These are phyloP conservation scores for Syrmaticus mikado DNA, from an alignment of 2,113 vertebrate genomes.

Conservation along the genomic window DNA sequence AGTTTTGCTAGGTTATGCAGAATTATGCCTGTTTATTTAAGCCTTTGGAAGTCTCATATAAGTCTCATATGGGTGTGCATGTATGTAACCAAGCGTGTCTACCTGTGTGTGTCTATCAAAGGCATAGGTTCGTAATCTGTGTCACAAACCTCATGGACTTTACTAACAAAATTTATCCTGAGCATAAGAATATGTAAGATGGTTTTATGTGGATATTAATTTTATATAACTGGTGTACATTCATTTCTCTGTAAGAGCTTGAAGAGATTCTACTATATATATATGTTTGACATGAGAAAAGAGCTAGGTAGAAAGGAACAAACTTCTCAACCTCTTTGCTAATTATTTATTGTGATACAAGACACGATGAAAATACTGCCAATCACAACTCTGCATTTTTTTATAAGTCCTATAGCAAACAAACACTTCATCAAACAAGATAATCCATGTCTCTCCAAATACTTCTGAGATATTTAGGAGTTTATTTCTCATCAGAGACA, in stretches of 20 bases:
- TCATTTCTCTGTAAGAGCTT: neutral
- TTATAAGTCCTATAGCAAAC: neutral
- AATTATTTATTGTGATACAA: neutral
- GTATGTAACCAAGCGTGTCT: neutral
- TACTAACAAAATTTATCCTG: neutral
- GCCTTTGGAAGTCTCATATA: neutral
- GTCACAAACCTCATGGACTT: neutral
- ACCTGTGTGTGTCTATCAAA: neutral
- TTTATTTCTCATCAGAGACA: neutral
- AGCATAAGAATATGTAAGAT: neutral
- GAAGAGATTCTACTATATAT: neutral
- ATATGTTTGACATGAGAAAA: neutral
- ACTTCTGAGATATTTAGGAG: neutral
- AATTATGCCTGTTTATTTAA: neutral
- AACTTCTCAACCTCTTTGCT: neutral
- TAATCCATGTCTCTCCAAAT: neutral
- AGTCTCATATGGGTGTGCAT: neutral
- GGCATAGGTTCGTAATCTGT: neutral
- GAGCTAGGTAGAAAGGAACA: neutral
- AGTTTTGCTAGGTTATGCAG: neutral
- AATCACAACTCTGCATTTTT: neutral
- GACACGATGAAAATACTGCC: neutral
- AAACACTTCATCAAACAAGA: neutral
- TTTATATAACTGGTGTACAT: neutral
- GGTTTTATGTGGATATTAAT: neutral